These are phyloP conservation scores for Acrobasis consociella DNA, from an alignment of 2,888 invertebrate species.

Conservation along the genomic window DNA sequence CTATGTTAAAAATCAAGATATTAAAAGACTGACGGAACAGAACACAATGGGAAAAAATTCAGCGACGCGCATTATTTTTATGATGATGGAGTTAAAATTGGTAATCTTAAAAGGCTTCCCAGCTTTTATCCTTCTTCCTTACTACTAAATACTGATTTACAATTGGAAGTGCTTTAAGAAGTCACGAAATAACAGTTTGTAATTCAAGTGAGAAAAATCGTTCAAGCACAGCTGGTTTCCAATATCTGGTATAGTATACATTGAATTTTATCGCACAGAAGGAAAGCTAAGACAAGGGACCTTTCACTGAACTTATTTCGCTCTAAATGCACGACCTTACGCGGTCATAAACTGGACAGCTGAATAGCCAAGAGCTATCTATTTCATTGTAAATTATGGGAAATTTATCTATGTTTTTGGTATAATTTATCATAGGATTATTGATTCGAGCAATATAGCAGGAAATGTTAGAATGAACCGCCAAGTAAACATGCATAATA, in stretches of 20 bases:
- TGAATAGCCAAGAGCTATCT: constrained; percentile 26
- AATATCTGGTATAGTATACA: constrained; percentile 6
- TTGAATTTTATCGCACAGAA: constrained; percentile 29
- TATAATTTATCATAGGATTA: neutral
- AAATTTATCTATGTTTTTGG: constrained; percentile 26
- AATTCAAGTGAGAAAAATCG: neutral
- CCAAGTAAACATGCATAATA: too few species aligned
- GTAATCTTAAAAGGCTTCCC: too few species aligned
- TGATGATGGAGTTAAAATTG: too few species aligned
- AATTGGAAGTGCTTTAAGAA: neutral
- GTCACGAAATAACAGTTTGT: neutral
- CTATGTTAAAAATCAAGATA: too few species aligned
- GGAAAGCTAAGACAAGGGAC: constrained; percentile 36
- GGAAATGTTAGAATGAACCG: too few species aligned
- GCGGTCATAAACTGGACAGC: constrained; percentile 37
- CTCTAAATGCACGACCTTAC: constrained; percentile 45
- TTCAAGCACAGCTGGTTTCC: neutral
- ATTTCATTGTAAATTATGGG: neutral
- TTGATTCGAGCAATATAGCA: neutral
- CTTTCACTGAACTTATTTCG: constrained; percentile 43
- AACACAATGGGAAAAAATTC: too few species aligned
- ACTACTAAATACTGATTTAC: too few species aligned
- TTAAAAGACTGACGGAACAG: too few species aligned
- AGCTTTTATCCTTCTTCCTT: too few species aligned
- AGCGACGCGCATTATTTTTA: too few species aligned